Conservation (phyloP, 1,140 invertebrate species). For the Leptonema lineaticorne region DNA sequence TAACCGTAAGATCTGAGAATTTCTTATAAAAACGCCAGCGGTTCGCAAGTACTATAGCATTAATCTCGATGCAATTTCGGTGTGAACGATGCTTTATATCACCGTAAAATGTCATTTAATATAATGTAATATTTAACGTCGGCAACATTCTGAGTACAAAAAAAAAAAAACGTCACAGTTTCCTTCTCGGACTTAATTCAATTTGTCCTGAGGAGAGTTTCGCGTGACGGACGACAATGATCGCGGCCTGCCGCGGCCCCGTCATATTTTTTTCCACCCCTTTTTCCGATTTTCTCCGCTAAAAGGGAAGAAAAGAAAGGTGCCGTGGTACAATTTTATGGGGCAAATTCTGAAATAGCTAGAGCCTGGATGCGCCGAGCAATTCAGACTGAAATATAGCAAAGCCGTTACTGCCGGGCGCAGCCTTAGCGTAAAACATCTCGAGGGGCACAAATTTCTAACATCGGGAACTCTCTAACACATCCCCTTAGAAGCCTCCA, state of each 20-base stretch:
- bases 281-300: neutral
- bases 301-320: neutral
- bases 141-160: neutral
- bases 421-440: constrained; percentile 18
- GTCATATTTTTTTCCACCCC: constrained; percentile 4
- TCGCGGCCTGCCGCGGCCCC: neutral
- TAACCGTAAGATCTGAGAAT: too few relatives aligned
- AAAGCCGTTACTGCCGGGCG: constrained; percentile 15
- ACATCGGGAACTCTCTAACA: neutral
- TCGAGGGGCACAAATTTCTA: neutral
- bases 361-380: constrained; percentile 14
- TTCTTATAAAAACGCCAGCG: too few relatives aligned
- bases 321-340: neutral
- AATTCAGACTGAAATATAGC: constrained; percentile 21
- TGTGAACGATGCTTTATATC: too few relatives aligned
- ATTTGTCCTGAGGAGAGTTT: neutral
- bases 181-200: neutral
- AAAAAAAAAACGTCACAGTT: neutral
- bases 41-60: too few relatives aligned
- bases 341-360: constrained; percentile 10
- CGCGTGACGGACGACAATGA: constrained; percentile 8
- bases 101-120: too few relatives aligned
- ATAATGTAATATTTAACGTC: neutral
- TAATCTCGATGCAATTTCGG: too few relatives aligned
- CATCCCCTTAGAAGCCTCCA: neutral